These are phyloP conservation scores for Charadrius vociferus DNA, from an alignment of 2,113 vertebrate species.

Conservation along the genomic window DNA sequence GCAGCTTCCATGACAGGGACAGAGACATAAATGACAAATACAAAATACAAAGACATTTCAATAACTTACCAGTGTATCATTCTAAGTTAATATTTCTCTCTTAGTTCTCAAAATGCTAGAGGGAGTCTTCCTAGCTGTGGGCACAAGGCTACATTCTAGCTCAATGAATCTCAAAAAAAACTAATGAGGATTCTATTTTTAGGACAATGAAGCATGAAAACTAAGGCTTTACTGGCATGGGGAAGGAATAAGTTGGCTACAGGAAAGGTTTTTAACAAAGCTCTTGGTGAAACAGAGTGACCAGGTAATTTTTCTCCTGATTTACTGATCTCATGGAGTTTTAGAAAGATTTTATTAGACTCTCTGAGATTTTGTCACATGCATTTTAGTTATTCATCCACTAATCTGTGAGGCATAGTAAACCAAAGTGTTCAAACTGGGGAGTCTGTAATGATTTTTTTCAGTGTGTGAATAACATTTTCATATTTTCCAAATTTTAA, in stretches of 20 bases:
- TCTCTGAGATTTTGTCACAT: neutral
- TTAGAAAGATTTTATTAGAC: neutral
- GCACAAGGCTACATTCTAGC: neutral
- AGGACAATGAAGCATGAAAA: conserved; percentile 7
- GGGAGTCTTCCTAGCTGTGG: neutral
- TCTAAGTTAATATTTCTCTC: conserved; percentile 11
- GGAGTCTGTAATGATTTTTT: neutral
- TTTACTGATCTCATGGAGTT: neutral
- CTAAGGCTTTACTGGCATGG: neutral
- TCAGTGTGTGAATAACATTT: neutral
- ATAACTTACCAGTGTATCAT: conserved; percentile 24
- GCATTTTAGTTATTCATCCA: neutral
- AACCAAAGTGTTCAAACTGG: neutral
- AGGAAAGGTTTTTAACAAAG: neutral
- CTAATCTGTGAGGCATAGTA: neutral
- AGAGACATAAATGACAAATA: conserved; percentile 69
- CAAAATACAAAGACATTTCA: conserved; percentile 63
- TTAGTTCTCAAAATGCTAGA: neutral
- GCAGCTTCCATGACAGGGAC: conserved; percentile 69
- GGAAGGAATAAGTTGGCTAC: neutral
- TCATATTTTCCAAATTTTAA: neutral
- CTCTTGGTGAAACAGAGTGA: neutral
- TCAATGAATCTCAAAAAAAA: conserved; percentile 1
- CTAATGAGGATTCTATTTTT: conserved; percentile 41
- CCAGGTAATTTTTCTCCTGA: neutral